These are phyloP conservation scores for Trialeurodes vaporariorum DNA, from an alignment of 1,140 invertebrate genomes.

Conservation along the genomic window DNA sequence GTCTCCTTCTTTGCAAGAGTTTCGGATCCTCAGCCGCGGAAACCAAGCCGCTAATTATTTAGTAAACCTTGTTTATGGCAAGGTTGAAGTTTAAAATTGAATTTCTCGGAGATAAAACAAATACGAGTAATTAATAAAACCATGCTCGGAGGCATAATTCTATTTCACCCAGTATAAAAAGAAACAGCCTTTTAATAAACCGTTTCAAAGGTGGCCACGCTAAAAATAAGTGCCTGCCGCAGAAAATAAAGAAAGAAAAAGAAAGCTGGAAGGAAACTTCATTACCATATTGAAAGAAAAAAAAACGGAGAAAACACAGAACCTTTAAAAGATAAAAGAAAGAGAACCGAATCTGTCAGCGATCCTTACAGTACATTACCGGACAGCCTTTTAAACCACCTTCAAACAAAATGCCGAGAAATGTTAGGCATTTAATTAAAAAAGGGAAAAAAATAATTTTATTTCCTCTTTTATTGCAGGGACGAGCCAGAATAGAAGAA, in stretches of 20 bases:
- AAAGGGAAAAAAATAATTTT: not conserved
- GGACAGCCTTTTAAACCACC: not conserved
- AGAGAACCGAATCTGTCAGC: not conserved
- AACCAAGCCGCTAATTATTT: no score
- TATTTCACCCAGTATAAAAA: not conserved
- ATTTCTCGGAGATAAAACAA: no score
- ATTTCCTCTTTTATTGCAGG: not conserved
- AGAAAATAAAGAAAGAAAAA: not conserved
- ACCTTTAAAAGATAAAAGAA: not conserved
- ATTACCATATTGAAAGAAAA: not conserved
- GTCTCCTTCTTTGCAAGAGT: no score
- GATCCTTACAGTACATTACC: not conserved
- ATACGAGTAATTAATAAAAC: not conserved
- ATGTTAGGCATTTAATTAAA: not conserved
- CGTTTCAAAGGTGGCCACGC: not conserved
- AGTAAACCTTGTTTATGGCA: no score
- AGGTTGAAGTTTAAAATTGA: no score
- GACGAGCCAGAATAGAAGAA: no score
- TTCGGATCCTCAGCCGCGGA: no score
- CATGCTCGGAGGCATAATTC: not conserved
- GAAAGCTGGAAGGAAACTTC: not conserved
- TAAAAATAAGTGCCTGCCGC: not conserved
- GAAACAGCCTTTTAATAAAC: not conserved
- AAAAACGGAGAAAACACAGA: not conserved
- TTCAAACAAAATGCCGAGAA: not conserved